phyloP scores from a whole-genome alignment of 2,888 invertebrate genomes.

The Tillus elongatus region DNA sequence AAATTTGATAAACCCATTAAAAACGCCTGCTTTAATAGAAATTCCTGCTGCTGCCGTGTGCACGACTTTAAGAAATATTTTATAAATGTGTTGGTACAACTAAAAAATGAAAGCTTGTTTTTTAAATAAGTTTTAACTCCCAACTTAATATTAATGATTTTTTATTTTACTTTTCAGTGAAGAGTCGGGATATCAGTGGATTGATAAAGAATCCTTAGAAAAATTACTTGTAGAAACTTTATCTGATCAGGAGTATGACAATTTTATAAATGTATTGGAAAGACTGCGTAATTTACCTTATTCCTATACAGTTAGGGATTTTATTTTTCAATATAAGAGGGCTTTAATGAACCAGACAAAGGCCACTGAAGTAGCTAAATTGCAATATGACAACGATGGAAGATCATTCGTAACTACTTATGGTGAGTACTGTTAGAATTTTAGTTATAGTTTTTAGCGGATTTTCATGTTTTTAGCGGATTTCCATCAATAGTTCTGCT shows the following conservation, averaged over 20 bases:
- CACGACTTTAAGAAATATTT: no score
- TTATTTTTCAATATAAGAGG: constrained; percentile 62
- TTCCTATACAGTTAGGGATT: constrained; percentile 59
- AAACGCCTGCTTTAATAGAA: no score
- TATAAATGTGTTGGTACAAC: no score
- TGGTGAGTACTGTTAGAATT: constrained; percentile 38
- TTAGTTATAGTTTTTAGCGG: constrained; percentile 1
- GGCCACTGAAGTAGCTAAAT: constrained; percentile 56
- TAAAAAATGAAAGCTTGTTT: no score
- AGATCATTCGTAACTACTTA: constrained; percentile 62
- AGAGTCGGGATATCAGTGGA: constrained; percentile 52
- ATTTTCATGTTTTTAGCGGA: no score
- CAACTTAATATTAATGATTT: no score
- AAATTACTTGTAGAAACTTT: constrained; percentile 56
- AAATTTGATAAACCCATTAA: no score
- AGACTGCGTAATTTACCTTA: constrained; percentile 63
- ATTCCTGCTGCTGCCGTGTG: no score
- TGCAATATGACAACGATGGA: constrained; percentile 59
- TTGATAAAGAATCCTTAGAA: constrained; percentile 59
- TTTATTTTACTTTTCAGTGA: no score
- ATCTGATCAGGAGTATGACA: constrained; percentile 59
- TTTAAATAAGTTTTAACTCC: no score
- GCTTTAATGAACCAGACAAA: constrained; percentile 50
- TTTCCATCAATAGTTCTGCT: no score
- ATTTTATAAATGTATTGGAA: constrained; percentile 63